Evolutionary conservation across 2,113 vertebrate species (phyloP).

Genomic region (Hippocampus zosterae): DNA sequence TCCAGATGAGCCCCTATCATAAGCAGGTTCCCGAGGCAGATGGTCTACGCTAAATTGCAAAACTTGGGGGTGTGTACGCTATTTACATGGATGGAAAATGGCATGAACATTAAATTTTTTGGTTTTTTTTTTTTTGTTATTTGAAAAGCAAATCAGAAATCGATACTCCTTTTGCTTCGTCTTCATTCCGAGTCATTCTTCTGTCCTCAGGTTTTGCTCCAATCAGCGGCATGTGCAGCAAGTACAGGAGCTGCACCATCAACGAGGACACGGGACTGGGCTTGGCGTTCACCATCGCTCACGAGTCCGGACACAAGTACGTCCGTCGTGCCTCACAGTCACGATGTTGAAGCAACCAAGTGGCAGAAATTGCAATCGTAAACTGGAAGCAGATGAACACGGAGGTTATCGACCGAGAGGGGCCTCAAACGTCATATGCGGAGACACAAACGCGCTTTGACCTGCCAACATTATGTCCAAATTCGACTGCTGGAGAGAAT

Average conservation of each 20-base stretch:
- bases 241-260: slow-evolving; percentile 96
- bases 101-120: too few relatives aligned
- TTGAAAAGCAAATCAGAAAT: not conserved
- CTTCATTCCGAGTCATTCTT: not conserved
- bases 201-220: slow-evolving; percentile 86
- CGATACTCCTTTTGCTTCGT: not conserved
- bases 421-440: not conserved
- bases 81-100: too few relatives aligned
- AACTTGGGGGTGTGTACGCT: too few relatives aligned
- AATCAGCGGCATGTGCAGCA: slow-evolving; percentile 98
- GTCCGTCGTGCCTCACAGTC: slow-evolving; percentile 27
- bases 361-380: not conserved
- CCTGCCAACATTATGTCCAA: slow-evolving; percentile 16
- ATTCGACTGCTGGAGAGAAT: slow-evolving; percentile 28
- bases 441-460: slow-evolving; percentile 22
- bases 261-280: slow-evolving; percentile 97
- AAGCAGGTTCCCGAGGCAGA: too few relatives aligned
- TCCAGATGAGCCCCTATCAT: too few relatives aligned
- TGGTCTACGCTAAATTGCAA: too few relatives aligned
- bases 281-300: slow-evolving; percentile 94
- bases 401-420: not conserved
- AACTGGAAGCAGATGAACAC: not conserved
- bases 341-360: not conserved
- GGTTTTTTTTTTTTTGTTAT: too few relatives aligned
- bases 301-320: slow-evolving; percentile 98